Percentiles rank a stretch among this genome's conserved stretches.
These are phyloP conservation scores for Pica pica DNA, from an alignment of 2,113 vertebrate genomes.

Conservation along the genomic window DNA sequence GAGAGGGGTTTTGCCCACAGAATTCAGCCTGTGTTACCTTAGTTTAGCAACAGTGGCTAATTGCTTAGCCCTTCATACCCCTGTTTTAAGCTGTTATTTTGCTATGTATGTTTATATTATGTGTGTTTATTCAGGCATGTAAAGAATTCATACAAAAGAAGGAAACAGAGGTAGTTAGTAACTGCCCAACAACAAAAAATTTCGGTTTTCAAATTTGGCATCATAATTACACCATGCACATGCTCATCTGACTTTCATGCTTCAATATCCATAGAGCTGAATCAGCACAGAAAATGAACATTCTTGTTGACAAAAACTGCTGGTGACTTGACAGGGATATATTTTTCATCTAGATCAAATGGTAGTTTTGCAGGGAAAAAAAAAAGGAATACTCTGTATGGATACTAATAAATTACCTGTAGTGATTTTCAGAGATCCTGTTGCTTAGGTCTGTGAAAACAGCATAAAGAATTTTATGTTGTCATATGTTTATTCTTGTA, in stretches of 20 bases:
- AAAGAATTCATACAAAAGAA: neutral
- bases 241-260: neutral
- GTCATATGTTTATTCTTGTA: neutral
- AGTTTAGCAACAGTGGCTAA: neutral
- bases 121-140: neutral
- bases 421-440: neutral
- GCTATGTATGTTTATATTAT: neutral
- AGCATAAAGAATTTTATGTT: neutral
- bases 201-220: neutral
- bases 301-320: neutral
- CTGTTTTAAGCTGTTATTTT: neutral
- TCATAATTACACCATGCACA: neutral
- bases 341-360: constrained; percentile 1
- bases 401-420: neutral
- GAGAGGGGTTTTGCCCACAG: neutral
- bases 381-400: neutral
- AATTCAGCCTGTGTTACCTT: neutral
- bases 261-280: neutral
- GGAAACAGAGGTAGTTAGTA: neutral
- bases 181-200: neutral
- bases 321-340: neutral
- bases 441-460: neutral
- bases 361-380: neutral
- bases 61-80: neutral
- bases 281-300: neutral